Evolutionary conservation across 2,888 invertebrate genomes (phyloP).

Genomic region (Eilema griseolum): DNA sequence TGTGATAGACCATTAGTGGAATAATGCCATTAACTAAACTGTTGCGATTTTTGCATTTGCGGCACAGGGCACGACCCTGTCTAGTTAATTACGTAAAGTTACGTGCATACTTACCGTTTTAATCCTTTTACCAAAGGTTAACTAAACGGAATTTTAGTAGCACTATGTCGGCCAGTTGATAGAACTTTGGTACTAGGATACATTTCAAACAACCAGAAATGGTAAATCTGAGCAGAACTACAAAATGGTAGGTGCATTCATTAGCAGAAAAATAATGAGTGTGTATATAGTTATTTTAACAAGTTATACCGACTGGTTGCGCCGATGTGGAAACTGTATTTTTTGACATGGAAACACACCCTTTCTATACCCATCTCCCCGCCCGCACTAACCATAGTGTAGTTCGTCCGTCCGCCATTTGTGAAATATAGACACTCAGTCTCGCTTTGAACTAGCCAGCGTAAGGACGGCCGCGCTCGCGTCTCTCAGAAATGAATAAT

Average conservation of each 20-base stretch:
- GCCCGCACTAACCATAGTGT: too few species aligned
- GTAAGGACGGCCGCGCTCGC: too few species aligned
- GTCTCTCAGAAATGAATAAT: too few species aligned
- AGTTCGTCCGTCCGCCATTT: too few species aligned
- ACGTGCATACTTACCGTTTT: neutral
- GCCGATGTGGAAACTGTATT: too few species aligned
- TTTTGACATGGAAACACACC: too few species aligned
- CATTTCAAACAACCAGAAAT: neutral
- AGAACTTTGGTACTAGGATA: neutral
- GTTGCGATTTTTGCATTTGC: neutral
- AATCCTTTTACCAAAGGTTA: neutral
- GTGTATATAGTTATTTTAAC: too few species aligned
- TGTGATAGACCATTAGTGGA: neutral
- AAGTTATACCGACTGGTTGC: too few species aligned
- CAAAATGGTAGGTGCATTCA: neutral
- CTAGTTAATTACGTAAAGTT: constrained; percentile 2
- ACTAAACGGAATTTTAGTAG: neutral
- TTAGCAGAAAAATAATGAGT: too few species aligned
- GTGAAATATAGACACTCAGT: too few species aligned
- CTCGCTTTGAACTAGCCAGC: too few species aligned
- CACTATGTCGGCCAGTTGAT: neutral
- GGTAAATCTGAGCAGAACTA: neutral
- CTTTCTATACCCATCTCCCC: too few species aligned
- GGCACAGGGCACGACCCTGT: neutral
- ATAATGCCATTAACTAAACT: neutral